Percentiles rank a stretch among this genome's conserved stretches.
These are phyloP conservation scores for Aythya baeri DNA, from an alignment of 2,113 vertebrate genomes.

Conservation along the genomic window DNA sequence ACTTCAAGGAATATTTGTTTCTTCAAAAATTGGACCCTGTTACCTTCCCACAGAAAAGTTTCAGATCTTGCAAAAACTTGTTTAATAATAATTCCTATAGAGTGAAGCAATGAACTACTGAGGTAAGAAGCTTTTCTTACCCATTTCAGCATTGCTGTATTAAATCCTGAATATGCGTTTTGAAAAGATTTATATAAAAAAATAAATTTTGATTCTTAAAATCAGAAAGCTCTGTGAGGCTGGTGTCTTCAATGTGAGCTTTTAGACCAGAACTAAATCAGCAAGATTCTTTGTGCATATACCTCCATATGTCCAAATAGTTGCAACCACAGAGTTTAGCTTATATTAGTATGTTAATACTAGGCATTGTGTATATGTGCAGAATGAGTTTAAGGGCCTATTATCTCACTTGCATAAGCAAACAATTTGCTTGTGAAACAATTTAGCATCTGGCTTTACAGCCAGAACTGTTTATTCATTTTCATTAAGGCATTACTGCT, in stretches of 20 bases:
- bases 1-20: background rate
- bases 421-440: background rate
- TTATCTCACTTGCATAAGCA: background rate
- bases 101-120: background rate
- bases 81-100: background rate
- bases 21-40: background rate
- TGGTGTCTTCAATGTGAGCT: background rate
- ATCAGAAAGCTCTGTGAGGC: background rate
- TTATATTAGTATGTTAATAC: background rate
- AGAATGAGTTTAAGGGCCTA: background rate
- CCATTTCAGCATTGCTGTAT: background rate
- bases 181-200: background rate
- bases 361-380: background rate
- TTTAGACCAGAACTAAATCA: background rate
- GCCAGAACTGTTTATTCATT: background rate
- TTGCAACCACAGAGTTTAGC: background rate
- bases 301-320: background rate
- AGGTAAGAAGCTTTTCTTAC: background rate
- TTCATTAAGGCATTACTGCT: background rate
- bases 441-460: conserved; percentile 11
- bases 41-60: background rate
- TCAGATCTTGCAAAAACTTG: background rate
- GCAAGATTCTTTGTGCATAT: background rate
- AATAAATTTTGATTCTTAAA: background rate
- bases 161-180: background rate